Percentiles rank a stretch among this genome's conserved stretches.
These are phyloP conservation scores for Luidia sarsii DNA, from an alignment of 53 echinoderm and acorn worm species.

Conservation along the genomic window DNA sequence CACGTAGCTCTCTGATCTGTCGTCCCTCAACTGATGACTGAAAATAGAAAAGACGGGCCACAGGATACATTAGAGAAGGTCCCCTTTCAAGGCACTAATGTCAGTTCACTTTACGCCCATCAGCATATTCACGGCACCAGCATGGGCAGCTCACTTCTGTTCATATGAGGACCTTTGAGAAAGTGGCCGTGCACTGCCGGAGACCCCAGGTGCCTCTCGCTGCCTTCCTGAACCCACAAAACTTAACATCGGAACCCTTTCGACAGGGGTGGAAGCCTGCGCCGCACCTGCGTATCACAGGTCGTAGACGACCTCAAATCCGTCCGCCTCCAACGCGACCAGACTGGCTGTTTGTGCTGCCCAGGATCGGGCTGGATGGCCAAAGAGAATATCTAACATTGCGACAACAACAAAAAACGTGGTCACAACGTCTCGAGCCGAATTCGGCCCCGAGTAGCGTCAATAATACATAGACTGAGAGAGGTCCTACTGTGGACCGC, in stretches of 20 bases:
- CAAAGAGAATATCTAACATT: not conserved
- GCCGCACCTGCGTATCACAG: conserved; percentile 9
- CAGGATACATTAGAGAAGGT: no score
- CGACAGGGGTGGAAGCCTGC: conserved; percentile 7
- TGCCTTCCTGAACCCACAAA: conserved; percentile 21
- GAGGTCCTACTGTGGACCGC: no score
- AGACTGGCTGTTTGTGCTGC: conserved; percentile 15
- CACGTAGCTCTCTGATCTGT: conserved; percentile 74
- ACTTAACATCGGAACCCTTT: conserved; percentile 22
- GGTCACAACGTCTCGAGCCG: no score
- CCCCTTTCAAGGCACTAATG: no score
- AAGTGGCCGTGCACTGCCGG: not conserved
- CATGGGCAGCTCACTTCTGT: no score
- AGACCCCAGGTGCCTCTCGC: conserved; percentile 25
- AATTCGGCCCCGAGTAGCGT: not conserved
- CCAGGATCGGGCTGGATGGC: conserved; percentile 16
- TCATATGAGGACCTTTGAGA: no score
- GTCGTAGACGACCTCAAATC: no score
- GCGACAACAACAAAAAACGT: not conserved
- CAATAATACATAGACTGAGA: no score
- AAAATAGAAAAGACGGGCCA: no score
- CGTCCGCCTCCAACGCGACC: conserved; percentile 14
- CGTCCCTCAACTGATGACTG: conserved; percentile 41
- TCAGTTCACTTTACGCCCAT: no score
- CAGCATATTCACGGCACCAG: no score